Evolutionary conservation across 2,888 invertebrate genomes (phyloP), one percentile per base, ranked within the genome.

Genomic region (Pristionchus arcanus): DNA sequence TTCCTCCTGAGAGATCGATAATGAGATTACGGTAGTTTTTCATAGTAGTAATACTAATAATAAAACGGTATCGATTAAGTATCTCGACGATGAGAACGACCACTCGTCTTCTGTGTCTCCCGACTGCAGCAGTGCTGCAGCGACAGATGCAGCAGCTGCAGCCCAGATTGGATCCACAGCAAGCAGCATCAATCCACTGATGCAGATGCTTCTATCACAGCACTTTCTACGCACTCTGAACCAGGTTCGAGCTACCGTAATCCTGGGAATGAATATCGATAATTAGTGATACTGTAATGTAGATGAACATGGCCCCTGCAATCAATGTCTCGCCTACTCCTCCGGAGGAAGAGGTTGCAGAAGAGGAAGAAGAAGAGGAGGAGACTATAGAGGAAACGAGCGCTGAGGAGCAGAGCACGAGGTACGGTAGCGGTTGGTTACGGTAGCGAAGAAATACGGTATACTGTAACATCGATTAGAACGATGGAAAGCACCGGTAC

Each of bases 201-300:
- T 81, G 81, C 81, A 81, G 81, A n/a, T 53, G 49, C 49, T 81
- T 49, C 28, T 81, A n/a, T n/a, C 81, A 28, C 81, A 81, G 1
- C 81, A 81, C n/a, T 28, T 81, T 53, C 42, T 81, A 28, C 34
- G 34, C 7, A 81, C 81, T 15, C 49, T 81, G 81, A 81, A 42
- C 28, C 81, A 81, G 81, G 81, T 81, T 4, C 25, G 71, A 71
- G 31, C 13, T 71, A 49, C 74, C 34, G 49, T 49, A 81, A 49
- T 28, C 49, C 9, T 25, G 13, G 42, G 2, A 4, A n/a, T 11
- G 2, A 1, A 11, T 7, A 49, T 49, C n/a, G 49, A 42, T 42
- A 42, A 42, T 42, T 42, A 42, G 42, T 42, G 42, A 42, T 42
- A 5, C 42, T 9, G 42, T 49, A 49, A 49, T 28, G 74, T 74